These are phyloP conservation scores for Piscicola geometra DNA, from an alignment of 2,888 invertebrate species.

Conservation along the genomic window DNA sequence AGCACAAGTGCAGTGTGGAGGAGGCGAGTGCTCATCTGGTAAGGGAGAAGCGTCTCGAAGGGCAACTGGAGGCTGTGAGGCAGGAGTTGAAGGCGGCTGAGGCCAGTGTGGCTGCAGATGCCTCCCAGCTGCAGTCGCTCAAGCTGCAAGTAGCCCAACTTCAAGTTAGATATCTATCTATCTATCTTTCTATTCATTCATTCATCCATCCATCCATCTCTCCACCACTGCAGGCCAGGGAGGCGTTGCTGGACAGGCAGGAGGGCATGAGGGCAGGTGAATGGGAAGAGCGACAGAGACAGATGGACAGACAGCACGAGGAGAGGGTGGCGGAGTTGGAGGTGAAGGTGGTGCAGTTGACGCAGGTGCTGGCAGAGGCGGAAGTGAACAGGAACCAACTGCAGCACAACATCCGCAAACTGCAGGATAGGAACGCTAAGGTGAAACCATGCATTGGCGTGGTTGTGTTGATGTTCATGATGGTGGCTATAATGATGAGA, in stretches of 20 bases:
- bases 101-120: slow-evolving; percentile 61
- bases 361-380: slow-evolving; percentile 57
- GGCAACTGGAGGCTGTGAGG: slow-evolving; percentile 66
- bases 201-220: too few relatives aligned
- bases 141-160: slow-evolving; percentile 70
- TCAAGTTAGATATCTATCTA: slow-evolving; percentile 60
- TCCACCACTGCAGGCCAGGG: background rate
- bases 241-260: background rate
- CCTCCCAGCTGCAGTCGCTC: slow-evolving; percentile 50
- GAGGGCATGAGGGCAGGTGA: background rate
- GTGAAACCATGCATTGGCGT: background rate
- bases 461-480: background rate
- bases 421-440: background rate
- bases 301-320: slow-evolving; percentile 17
- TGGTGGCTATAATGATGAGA: background rate
- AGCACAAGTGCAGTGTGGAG: background rate
- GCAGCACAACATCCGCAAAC: background rate
- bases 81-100: slow-evolving; percentile 63
- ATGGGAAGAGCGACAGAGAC: background rate
- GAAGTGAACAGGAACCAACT: slow-evolving; percentile 61
- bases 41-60: slow-evolving; percentile 64
- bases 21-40: background rate
- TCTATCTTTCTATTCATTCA: background rate
- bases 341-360: slow-evolving; percentile 5
- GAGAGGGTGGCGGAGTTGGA: background rate